These are phyloP conservation scores for Gryllus longicercus DNA, from an alignment of 2,888 invertebrate species.

Conservation along the genomic window DNA sequence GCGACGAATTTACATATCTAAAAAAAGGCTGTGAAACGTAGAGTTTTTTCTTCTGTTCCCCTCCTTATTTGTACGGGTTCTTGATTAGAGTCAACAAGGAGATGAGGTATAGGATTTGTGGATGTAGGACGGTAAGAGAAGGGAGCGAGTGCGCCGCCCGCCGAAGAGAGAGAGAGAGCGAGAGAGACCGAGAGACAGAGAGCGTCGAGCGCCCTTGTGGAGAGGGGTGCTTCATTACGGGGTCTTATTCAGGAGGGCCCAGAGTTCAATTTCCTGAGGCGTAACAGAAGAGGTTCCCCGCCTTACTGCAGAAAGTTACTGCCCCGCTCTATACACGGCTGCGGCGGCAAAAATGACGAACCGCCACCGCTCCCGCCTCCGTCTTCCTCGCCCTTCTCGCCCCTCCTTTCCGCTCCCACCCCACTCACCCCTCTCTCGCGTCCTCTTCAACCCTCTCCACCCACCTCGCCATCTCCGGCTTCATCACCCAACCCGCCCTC, in stretches of 20 bases:
- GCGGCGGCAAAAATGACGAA: slow-evolving; percentile 12
- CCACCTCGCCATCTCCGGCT: neutral
- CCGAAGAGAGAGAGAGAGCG: neutral
- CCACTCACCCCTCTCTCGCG: neutral
- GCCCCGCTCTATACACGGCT: neutral
- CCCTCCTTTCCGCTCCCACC: neutral
- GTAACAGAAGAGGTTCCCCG: slow-evolving; percentile 6
- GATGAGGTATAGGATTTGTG: slow-evolving; percentile 36
- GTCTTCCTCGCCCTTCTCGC: neutral
- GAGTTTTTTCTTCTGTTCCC: slow-evolving; percentile 17
- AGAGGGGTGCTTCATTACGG: slow-evolving; percentile 34
- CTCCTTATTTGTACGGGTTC: slow-evolving; percentile 32
- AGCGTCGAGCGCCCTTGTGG: slow-evolving; percentile 20
- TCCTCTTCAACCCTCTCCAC: neutral
- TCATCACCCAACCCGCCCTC: neutral
- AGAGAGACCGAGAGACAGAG: neutral
- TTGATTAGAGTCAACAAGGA: slow-evolving; percentile 37
- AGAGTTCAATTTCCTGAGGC: slow-evolving; percentile 24
- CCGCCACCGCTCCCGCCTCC: neutral
- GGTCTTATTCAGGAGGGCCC: slow-evolving; percentile 34
- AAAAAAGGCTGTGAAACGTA: slow-evolving; percentile 11
- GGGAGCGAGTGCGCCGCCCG: slow-evolving; percentile 24
- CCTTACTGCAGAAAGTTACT: slow-evolving; percentile 2
- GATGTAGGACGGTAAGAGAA: slow-evolving; percentile 23
- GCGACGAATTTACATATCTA: slow-evolving; percentile 22